A percentile compares a stretch with the other conserved stretches of the same genome.
These are phyloP conservation scores for Dicrostonyx torquatus DNA, from an alignment of 2,797 vertebrate genomes.

Conservation along the genomic window DNA sequence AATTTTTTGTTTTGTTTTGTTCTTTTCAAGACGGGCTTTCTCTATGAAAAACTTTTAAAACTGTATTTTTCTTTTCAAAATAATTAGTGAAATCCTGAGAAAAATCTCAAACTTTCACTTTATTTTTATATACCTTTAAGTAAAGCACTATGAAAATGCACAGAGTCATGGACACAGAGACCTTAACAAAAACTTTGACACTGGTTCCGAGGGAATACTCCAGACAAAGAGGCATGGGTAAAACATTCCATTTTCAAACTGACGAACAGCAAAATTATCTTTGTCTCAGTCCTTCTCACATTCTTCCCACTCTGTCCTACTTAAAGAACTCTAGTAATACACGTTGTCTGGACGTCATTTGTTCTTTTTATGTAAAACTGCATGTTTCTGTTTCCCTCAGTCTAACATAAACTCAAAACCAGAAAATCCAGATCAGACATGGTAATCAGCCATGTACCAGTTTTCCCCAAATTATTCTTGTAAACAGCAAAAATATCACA, in stretches of 20 bases:
- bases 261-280: not conserved
- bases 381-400: not conserved
- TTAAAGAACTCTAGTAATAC: not conserved
- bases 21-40: no score
- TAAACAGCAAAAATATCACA: not conserved
- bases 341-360: not conserved
- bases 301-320: not conserved
- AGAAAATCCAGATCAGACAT: not conserved
- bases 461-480: constrained; percentile 19
- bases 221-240: not conserved
- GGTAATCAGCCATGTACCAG: not conserved
- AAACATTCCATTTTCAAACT: not conserved
- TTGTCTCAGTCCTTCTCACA: not conserved
- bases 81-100: not conserved
- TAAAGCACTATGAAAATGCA: not conserved
- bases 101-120: constrained; percentile 2
- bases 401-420: constrained; percentile 44
- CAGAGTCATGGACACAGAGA: not conserved
- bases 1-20: no score
- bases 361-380: not conserved
- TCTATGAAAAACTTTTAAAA: not conserved
- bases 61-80: not conserved
- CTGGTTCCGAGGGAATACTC: not conserved
- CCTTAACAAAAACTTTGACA: not conserved
- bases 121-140: constrained; percentile 43